Conservation (phyloP, 2,797 vertebrate species). For the Amblyopsis hoosieri region DNA sequence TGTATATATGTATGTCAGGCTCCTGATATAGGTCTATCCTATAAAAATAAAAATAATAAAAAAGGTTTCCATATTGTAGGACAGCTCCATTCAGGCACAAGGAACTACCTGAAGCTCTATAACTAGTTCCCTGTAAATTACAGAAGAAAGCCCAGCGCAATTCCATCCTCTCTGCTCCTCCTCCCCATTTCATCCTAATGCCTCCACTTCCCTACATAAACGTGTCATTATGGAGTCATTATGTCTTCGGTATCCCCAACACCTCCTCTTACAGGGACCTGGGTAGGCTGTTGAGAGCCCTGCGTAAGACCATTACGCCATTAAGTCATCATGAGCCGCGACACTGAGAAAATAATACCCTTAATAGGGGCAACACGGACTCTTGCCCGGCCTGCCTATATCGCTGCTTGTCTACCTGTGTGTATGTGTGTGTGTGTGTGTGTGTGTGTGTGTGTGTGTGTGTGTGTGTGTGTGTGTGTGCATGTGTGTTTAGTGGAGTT, state of each 20-base stretch:
- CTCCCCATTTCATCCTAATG: conserved; percentile 63
- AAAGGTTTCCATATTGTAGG: conserved; percentile 31
- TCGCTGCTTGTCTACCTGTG: conserved; percentile 43
- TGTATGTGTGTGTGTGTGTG: conserved; percentile 5
- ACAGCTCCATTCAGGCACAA: conserved; percentile 38
- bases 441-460: not conserved
- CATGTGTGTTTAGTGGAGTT: not conserved
- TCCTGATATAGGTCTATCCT: conserved; percentile 40
- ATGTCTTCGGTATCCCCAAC: conserved; percentile 55
- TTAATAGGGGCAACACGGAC: conserved; percentile 61
- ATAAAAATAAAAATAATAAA: conserved; percentile 11
- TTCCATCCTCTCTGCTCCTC: conserved; percentile 57
- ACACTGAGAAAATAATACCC: conserved; percentile 74
- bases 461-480: not conserved
- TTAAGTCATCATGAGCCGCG: conserved; percentile 77
- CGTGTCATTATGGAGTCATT: conserved; percentile 72
- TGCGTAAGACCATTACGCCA: conserved; percentile 77
- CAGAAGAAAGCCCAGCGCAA: conserved; percentile 34
- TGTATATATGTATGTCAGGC: too few species aligned
- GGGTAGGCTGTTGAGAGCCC: conserved; percentile 67
- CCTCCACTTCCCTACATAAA: conserved; percentile 68
- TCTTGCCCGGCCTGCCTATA: conserved; percentile 49
- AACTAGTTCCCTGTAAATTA: conserved; percentile 43
- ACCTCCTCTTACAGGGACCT: conserved; percentile 68
- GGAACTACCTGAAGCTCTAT: conserved; percentile 45